Percentiles rank a stretch among this genome's conserved stretches.
Conservation (phyloP, 2,797 vertebrate species). For the Lepilemur septentrionalis region DNA sequence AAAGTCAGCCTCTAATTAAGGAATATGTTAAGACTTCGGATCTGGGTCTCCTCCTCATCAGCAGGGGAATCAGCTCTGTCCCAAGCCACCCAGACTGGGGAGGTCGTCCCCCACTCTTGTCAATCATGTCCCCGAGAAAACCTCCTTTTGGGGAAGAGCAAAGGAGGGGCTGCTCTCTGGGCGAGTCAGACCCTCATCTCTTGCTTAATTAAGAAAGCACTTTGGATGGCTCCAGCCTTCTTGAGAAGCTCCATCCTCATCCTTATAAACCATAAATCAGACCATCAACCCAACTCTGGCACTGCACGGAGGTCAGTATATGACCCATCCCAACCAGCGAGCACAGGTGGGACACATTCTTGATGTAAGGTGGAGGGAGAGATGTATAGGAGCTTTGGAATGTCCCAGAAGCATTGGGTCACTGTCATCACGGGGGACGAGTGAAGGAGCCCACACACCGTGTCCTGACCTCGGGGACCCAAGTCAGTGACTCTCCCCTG, state of each 20-base stretch:
- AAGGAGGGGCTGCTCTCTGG: not conserved
- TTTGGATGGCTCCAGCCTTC: not conserved
- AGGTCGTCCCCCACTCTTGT: not conserved
- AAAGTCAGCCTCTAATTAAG: constrained; percentile 76
- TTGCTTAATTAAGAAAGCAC: not conserved
- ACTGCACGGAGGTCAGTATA: not conserved
- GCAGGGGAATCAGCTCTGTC: not conserved
- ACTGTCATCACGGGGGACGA: not conserved
- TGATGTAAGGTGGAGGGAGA: not conserved
- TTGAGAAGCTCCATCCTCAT: not conserved
- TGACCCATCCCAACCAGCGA: not conserved
- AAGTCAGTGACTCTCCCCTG: not conserved
- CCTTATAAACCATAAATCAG: not conserved
- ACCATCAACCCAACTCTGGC: not conserved
- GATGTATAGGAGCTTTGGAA: not conserved
- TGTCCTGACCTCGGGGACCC: not conserved
- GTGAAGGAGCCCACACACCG: not conserved
- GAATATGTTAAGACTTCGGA: constrained; percentile 52
- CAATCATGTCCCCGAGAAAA: not conserved
- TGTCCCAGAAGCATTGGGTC: not conserved
- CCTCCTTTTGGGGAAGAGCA: not conserved
- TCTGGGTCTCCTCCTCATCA: not conserved
- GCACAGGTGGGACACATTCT: not conserved
- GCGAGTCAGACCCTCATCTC: not conserved
- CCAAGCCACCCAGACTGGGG: not conserved